Evolutionary conservation across 2,888 invertebrate genomes (phyloP), one percentile per base, ranked within the genome.

Genomic region (Ochropacha duplaris): DNA sequence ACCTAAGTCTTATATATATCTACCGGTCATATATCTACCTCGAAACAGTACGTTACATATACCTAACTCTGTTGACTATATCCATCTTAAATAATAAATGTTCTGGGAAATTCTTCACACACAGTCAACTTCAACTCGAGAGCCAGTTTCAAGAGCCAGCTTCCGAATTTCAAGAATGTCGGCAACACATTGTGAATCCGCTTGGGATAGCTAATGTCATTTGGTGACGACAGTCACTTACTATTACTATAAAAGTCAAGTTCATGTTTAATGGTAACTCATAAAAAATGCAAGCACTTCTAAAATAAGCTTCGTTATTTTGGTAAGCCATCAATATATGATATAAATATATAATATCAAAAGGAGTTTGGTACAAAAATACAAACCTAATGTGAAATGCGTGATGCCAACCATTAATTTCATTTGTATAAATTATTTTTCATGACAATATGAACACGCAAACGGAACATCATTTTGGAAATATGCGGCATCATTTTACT

Each of bases 341-440:
- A 44, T 19, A 3, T 44, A 19, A 9, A 19, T 19, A 39, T 16
- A n/a, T n/a, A n/a, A n/a, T n/a, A 39, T 5, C 9, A 9, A 44
- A 44, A 44, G 39, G 36, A 36, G 16, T 39, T 39, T 16, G 39
- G 19, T 19, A 44, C 44, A 44, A 19, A 9, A 19, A 9, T 44
- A 39, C 39, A n/a, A 16, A 16, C n/a, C 39, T 4, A 4, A 39
- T 44, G 22, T 52, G 55, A 50, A 24, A 3, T 8, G n/a, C 28
- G 49, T 49, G 26, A 52, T 28, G 19, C 19, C 44, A 44, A 44
- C 44, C 44, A 44, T 44, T 44, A 44, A 52, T 44, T 28, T 52
- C 19, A 39, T 14, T 49, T 31, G 28, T 44, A 26, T 52, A 24
- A 56, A 26, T 54, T 54, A 54, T 56, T 56, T 49, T 52, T 44